These are phyloP conservation scores for Phymastichus coffea DNA, from an alignment of 1,140 invertebrate genomes.

Conservation along the genomic window DNA sequence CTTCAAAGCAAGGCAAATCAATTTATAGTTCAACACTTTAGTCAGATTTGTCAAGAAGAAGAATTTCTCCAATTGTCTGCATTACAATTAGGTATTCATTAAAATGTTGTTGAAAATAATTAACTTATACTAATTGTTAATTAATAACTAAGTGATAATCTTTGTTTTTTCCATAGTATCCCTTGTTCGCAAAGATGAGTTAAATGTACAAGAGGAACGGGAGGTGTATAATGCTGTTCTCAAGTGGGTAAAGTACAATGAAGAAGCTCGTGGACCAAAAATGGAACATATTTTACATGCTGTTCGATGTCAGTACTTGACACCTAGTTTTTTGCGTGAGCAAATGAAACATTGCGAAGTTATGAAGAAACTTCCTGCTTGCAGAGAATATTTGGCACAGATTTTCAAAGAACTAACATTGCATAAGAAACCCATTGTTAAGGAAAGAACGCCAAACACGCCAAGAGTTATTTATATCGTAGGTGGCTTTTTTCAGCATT, in stretches of 20 bases:
- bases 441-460: constrained; percentile 81
- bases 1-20: constrained; percentile 83
- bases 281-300: constrained; percentile 85
- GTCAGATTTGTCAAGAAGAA: constrained; percentile 85
- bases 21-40: constrained; percentile 89
- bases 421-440: constrained; percentile 77
- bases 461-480: constrained; percentile 86
- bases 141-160: neutral
- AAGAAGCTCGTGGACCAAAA: constrained; percentile 77
- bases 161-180: constrained; percentile 52
- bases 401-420: constrained; percentile 87
- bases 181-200: constrained; percentile 81
- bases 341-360: constrained; percentile 90
- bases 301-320: constrained; percentile 86
- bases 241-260: constrained; percentile 87
- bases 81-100: constrained; percentile 58
- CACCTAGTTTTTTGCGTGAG: constrained; percentile 84
- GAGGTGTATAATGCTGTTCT: constrained; percentile 91
- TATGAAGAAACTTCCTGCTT: constrained; percentile 83
- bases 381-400: constrained; percentile 83
- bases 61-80: constrained; percentile 83
- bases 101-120: no score
- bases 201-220: constrained; percentile 86
- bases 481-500: constrained; percentile 84
- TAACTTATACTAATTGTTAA: no score